Evolutionary conservation across 2,797 vertebrate species (phyloP).

Genomic region (Sternarchorhynchus goeldii): DNA sequence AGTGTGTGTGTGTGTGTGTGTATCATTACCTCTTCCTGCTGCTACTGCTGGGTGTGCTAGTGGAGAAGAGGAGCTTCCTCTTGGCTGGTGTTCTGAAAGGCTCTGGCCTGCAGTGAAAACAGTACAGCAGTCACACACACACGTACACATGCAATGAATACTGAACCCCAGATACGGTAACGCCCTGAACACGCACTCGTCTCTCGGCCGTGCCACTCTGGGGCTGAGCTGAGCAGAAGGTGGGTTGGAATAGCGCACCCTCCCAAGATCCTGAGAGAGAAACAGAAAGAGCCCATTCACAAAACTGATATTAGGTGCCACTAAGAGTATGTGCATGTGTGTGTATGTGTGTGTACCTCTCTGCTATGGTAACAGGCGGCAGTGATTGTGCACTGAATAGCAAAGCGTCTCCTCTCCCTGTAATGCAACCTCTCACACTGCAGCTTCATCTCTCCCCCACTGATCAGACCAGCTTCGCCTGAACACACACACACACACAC

Average conservation of each 20-base stretch:
- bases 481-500: constrained; percentile 37
- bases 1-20: neutral
- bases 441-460: constrained; percentile 70
- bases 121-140: constrained; percentile 1
- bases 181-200: constrained; percentile 42
- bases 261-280: constrained; percentile 29
- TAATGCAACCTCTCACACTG: constrained; percentile 69
- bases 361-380: constrained; percentile 66
- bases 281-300: neutral
- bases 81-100: constrained; percentile 42
- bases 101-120: constrained; percentile 38
- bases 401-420: constrained; percentile 70
- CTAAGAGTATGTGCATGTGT: neutral
- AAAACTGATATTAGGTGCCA: neutral
- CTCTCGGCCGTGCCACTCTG: constrained; percentile 46
- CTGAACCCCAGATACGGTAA: neutral
- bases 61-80: constrained; percentile 45
- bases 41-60: neutral
- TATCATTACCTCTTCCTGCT: constrained; percentile 45
- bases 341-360: constrained; percentile 35
- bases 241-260: constrained; percentile 37
- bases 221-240: constrained; percentile 53
- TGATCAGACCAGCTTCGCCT: constrained; percentile 68
- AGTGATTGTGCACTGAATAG: constrained; percentile 71
- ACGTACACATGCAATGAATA: neutral